phyloP scores from a whole-genome alignment of 2,888 invertebrate species.

The Ptychoptera contaminata region DNA sequence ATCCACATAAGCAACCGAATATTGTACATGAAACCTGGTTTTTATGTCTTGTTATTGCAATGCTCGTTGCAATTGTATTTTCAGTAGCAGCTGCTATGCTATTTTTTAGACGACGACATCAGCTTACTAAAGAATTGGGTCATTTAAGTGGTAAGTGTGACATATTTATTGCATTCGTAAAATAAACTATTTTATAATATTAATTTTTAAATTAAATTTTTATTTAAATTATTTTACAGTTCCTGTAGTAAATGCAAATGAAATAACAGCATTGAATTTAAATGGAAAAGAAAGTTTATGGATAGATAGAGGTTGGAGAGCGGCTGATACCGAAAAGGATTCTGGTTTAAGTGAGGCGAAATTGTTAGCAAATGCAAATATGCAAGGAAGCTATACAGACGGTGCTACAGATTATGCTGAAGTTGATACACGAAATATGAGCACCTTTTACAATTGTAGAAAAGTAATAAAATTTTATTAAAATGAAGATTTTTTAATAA shows the following conservation, averaged over 20 bases:
- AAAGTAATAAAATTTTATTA: constrained; percentile 25
- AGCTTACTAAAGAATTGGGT: constrained; percentile 38
- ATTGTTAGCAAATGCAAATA: constrained; percentile 36
- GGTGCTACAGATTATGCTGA: constrained; percentile 49
- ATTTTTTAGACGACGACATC: constrained; percentile 29
- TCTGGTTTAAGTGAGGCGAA: constrained; percentile 39
- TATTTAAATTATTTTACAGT: not conserved
- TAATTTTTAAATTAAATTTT: not conserved
- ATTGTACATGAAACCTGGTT: constrained; percentile 30
- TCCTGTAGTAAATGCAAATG: constrained; percentile 32
- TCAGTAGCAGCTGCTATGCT: constrained; percentile 26
- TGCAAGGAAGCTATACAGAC: constrained; percentile 30
- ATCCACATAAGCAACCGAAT: constrained; percentile 26
- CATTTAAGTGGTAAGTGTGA: constrained; percentile 39
- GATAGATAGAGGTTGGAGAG: constrained; percentile 54
- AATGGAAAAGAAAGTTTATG: constrained; percentile 47
- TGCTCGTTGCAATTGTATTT: constrained; percentile 25
- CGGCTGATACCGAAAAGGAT: constrained; percentile 45
- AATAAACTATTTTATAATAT: not conserved
- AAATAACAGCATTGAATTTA: constrained; percentile 32
- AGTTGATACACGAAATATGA: constrained; percentile 46
- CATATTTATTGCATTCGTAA: not conserved
- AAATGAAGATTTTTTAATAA: not conserved
- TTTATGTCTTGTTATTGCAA: constrained; percentile 26
- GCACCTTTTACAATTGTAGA: constrained; percentile 54